Evolutionary conservation across 2,797 vertebrate genomes (phyloP).

Genomic region (Pygocentrus nattereri): DNA sequence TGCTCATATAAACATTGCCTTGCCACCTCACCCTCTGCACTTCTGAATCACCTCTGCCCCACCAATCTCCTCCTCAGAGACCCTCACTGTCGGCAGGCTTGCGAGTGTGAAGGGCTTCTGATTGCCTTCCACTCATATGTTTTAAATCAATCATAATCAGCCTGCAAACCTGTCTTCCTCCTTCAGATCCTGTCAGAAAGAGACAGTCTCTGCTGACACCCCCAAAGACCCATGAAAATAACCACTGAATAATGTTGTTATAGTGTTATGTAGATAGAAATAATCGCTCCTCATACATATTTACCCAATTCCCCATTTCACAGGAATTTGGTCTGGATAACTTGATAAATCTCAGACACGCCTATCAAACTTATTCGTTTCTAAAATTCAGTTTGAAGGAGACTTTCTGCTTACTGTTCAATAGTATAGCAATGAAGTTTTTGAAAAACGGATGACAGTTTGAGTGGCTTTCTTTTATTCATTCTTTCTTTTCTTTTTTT

Average conservation of each 20-base stretch:
- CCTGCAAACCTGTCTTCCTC: slow-evolving; percentile 20
- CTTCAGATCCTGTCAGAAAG: neutral
- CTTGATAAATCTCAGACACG: neutral
- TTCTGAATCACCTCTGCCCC: neutral
- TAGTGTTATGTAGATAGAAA: slow-evolving; percentile 21
- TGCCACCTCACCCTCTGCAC: slow-evolving; percentile 33
- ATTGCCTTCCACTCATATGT: slow-evolving; percentile 41
- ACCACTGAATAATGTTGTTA: neutral
- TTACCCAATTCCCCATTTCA: neutral
- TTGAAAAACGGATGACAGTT: neutral
- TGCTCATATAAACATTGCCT: slow-evolving; percentile 63
- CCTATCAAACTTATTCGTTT: neutral
- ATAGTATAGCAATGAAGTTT: neutral
- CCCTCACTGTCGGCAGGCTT: neutral
- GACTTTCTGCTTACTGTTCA: neutral
- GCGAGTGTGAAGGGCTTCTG: slow-evolving; percentile 13
- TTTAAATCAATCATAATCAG: slow-evolving; percentile 48
- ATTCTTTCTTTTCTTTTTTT: no score
- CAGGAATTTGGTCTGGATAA: neutral
- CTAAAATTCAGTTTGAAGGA: neutral
- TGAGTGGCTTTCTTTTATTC: neutral
- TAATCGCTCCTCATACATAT: slow-evolving; percentile 7
- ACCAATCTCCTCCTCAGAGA: slow-evolving; percentile 33
- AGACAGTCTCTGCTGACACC: neutral
- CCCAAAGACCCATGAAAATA: neutral